A percentile compares a stretch with the other conserved stretches of the same genome.
These are phyloP conservation scores for Apis laboriosa DNA, from an alignment of 1,140 invertebrate species.

Conservation along the genomic window DNA sequence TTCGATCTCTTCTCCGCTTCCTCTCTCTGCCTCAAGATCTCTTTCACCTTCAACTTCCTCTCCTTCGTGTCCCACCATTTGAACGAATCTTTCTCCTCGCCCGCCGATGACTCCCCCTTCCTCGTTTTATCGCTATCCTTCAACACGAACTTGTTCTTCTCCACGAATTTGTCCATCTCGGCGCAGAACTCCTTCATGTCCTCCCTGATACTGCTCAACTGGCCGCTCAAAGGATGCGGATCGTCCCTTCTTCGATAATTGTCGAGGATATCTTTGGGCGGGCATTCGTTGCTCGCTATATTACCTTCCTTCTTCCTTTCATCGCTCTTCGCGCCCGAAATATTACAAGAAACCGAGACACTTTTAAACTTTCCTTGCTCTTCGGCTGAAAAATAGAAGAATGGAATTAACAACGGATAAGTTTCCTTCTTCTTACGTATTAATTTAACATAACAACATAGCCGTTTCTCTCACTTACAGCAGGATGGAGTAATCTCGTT, in stretches of 20 bases:
- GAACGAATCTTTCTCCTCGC: constrained; percentile 8
- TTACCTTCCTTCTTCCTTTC: neutral
- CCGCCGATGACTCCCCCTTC: neutral
- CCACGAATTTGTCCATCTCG: constrained; percentile 61
- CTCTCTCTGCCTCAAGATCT: constrained; percentile 34
- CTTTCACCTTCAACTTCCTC: constrained; percentile 29
- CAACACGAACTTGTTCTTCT: constrained; percentile 61
- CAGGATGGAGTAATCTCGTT: constrained; percentile 2
- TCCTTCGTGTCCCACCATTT: constrained; percentile 45
- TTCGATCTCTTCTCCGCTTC: neutral
- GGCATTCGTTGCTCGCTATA: neutral
- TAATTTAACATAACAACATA: constrained; percentile 16
- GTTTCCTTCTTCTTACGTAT: neutral
- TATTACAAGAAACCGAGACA: constrained; percentile 40
- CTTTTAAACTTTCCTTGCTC: neutral
- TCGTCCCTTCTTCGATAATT: constrained; percentile 35
- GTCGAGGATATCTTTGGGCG: constrained; percentile 8
- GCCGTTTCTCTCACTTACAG: neutral
- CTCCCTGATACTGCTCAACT: constrained; percentile 61
- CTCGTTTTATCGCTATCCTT: constrained; percentile 63
- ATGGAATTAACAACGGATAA: neutral
- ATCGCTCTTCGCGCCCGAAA: neutral
- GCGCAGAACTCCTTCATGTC: constrained; percentile 66
- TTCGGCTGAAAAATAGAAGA: neutral
- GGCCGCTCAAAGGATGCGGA: constrained; percentile 19